These are phyloP conservation scores for Holacanthus passer DNA, from an alignment of 2,113 vertebrate genomes.

Conservation along the genomic window DNA sequence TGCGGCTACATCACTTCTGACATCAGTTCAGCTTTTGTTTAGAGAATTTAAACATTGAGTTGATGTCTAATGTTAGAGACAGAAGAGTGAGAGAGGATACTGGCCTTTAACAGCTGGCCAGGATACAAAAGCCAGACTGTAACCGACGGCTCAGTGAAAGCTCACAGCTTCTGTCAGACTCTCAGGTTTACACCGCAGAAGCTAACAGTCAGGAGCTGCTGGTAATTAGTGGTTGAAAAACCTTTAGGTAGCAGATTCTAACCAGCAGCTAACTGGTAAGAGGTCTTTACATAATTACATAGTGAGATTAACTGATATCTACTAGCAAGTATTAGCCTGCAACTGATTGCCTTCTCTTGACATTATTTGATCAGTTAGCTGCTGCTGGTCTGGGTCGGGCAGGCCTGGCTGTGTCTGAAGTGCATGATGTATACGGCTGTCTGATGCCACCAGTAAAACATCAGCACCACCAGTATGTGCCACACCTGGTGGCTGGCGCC, in stretches of 20 bases:
- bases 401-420: constrained; percentile 93
- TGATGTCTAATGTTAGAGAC: neutral
- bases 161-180: neutral
- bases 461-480: constrained; percentile 97
- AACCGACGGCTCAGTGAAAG: neutral
- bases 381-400: constrained; percentile 74
- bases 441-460: constrained; percentile 99
- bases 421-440: constrained; percentile 94
- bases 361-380: constrained; percentile 37
- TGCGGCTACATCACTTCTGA: neutral
- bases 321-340: neutral
- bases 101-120: constrained; percentile 10
- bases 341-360: neutral
- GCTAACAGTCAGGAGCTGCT: neutral
- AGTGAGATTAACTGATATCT: neutral
- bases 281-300: neutral
- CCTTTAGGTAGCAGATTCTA: constrained; percentile 10
- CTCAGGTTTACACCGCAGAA: neutral
- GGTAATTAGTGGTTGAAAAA: constrained; percentile 15
- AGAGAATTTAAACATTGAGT: neutral
- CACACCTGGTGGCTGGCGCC: constrained; percentile 98
- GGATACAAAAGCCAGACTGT: neutral
- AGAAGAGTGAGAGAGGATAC: neutral
- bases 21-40: neutral
- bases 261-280: constrained; percentile 1